Base-by-base conservation (phyloP, 2,113 vertebrate species). In the Caretta caretta region DNA sequence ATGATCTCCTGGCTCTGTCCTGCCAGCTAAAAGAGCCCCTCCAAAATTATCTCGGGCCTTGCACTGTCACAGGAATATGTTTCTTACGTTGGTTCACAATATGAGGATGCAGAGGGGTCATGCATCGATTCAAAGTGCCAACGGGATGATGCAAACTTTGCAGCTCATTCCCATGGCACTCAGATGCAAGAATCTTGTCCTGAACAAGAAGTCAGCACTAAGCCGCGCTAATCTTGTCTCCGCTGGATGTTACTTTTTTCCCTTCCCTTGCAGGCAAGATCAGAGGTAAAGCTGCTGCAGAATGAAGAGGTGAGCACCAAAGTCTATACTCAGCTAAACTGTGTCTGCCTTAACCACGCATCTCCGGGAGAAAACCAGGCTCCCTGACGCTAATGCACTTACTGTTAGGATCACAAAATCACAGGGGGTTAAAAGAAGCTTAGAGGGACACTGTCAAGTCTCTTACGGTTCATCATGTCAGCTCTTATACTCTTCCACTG, bases 381-480 rank as follows among this genome's bases (percentile, higher is more conserved):
- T n/a, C 35, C 35, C 0, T 0, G 2, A 24, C 83, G 20, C 11
- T 93, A 85, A 54, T 24, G 46, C 38, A 83, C 54, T 4, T 90
- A 29, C 83, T 88, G 24, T 90, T 25, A 78, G 24, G 42, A 82
- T 48, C 3, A 59, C 79, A 54, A 88, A 94, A 89, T 0, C 57
- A 42, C 25, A 75, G 72, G 24, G 48, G 24, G 42, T 1, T 92
- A 51, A 50, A 90, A 86, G 53, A 84, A 57, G 53, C 27, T 94
- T 88, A 88, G 57, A 88, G 94, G 83, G 57, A 17, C 12, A 10
- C 20, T 48, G 31, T 50, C 38, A 48, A 79, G 54, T 57, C 49
- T 25, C 20, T 59, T 65, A 59, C 38, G 35, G 4, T 90, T 93
- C 80, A 24, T 57, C 22, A 27, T 1, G n/a, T 42, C 93, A 83